phyloP scores from a whole-genome alignment of 2,113 vertebrate species.

The Burhinus oedicnemus region DNA sequence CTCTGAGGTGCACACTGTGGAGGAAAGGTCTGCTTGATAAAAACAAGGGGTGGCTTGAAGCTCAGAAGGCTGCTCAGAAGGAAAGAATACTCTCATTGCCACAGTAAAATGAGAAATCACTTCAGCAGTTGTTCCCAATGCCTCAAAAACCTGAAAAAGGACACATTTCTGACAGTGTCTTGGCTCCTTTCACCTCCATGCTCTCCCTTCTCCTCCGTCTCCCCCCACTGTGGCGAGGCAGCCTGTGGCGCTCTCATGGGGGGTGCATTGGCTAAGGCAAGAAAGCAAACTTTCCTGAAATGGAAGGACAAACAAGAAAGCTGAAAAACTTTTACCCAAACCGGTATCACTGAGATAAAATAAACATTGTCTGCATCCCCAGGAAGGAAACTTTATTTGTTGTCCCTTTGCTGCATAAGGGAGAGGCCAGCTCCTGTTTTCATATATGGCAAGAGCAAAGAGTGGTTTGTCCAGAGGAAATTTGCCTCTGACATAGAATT shows the following conservation, averaged over 20 bases:
- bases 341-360: neutral
- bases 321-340: neutral
- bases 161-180: neutral
- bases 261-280: neutral
- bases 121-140: neutral
- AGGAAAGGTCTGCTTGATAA: neutral
- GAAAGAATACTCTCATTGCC: neutral
- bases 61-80: neutral
- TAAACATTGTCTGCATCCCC: neutral
- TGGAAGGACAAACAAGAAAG: neutral
- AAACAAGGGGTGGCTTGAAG: neutral
- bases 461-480: neutral
- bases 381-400: accelerated
- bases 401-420: neutral
- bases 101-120: neutral
- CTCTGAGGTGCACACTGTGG: neutral
- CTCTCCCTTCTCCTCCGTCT: neutral
- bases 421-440: neutral
- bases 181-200: accelerated
- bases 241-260: too few species aligned
- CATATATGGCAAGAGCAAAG: neutral
- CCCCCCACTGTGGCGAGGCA: too few species aligned
- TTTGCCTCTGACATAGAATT: neutral
- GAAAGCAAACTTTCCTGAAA: neutral
- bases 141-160: neutral